Conservation (phyloP, 2,113 vertebrate genomes). For the Manacus vitellinus region DNA sequence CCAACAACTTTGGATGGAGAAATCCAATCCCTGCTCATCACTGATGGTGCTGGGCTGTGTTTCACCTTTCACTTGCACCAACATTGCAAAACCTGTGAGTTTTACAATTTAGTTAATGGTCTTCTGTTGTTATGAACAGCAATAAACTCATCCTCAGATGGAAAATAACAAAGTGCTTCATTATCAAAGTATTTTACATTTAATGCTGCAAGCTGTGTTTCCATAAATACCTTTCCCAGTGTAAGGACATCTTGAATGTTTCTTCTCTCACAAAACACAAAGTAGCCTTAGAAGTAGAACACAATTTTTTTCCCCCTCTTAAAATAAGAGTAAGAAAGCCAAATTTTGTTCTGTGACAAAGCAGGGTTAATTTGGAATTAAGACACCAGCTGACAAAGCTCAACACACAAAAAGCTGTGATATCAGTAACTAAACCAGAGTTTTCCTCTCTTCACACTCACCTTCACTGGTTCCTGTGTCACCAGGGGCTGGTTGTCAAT, state of each 20-base stretch:
- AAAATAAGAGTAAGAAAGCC: neutral
- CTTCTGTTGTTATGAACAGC: neutral
- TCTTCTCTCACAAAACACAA: neutral
- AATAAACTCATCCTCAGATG: neutral
- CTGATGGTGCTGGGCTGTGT: neutral
- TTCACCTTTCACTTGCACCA: neutral
- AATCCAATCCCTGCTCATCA: neutral
- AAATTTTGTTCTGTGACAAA: neutral
- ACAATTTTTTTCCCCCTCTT: neutral
- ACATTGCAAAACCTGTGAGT: neutral
- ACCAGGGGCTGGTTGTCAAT: slow-evolving; percentile 97
- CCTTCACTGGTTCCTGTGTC: slow-evolving; percentile 92
- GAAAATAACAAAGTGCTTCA: neutral
- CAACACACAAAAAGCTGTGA: neutral
- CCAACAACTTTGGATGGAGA: rapidly evolving
- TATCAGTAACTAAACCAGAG: neutral
- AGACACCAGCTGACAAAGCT: neutral
- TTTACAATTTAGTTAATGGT: neutral
- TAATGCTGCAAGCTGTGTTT: neutral
- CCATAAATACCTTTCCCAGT: neutral
- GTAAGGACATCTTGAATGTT: neutral
- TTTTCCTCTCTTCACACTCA: slow-evolving; percentile 3
- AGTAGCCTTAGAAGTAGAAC: neutral
- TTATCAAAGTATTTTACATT: neutral
- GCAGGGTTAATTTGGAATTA: neutral